Percentiles rank a stretch among this genome's conserved stretches.
Conservation (phyloP, 2,113 vertebrate species). For the Tragelaphus buxtoni region DNA sequence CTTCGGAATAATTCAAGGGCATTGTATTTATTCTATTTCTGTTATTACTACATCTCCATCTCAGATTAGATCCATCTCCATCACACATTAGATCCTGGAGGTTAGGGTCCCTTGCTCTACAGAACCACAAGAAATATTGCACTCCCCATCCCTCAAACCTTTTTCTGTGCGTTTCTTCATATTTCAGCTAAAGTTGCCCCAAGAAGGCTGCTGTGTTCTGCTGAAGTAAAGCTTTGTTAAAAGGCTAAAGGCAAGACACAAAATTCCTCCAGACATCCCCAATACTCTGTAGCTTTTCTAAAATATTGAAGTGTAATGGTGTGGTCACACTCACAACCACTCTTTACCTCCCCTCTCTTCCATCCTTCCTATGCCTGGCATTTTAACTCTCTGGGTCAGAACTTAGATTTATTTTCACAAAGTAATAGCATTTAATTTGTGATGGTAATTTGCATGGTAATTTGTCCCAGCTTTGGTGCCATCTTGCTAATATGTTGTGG, state of each 20-base stretch:
- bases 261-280: background rate
- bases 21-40: background rate
- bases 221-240: slow-evolving; percentile 4
- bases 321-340: background rate
- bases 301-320: background rate
- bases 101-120: background rate
- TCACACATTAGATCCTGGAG: background rate
- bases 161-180: background rate
- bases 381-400: background rate
- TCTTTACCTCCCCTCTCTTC: background rate
- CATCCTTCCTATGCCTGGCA: background rate
- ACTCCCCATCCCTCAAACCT: background rate
- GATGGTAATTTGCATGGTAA: background rate
- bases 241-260: background rate
- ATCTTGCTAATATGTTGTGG: slow-evolving; percentile 56
- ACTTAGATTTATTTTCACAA: slow-evolving; percentile 53
- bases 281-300: slow-evolving; percentile 3
- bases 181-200: background rate
- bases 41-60: background rate
- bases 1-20: background rate
- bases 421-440: slow-evolving; percentile 62
- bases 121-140: background rate
- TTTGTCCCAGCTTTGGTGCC: slow-evolving; percentile 65
- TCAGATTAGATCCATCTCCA: background rate
- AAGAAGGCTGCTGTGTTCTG: background rate